These are phyloP conservation scores for Pogonocichla stellata DNA, from an alignment of 2,113 vertebrate genomes.

Conservation along the genomic window DNA sequence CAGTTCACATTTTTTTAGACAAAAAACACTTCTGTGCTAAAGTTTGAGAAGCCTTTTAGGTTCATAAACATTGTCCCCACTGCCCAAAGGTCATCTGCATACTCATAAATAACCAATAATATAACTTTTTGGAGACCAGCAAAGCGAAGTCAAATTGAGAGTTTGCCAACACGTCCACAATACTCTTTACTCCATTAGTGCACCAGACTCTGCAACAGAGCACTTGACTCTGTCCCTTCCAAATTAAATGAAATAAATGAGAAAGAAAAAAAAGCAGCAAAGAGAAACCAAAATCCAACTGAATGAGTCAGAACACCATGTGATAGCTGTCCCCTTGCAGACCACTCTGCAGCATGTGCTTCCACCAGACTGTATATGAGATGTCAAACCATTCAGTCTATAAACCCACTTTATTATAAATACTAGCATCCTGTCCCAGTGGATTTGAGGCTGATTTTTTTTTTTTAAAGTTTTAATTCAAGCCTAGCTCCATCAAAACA, in stretches of 20 bases:
- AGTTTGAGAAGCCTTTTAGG: slow-evolving; percentile 12
- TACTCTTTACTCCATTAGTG: slow-evolving; percentile 43
- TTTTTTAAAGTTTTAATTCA: not conserved
- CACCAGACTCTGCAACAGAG: not conserved
- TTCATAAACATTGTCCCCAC: slow-evolving; percentile 56
- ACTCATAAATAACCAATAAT: slow-evolving; percentile 58
- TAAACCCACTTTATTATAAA: slow-evolving; percentile 34
- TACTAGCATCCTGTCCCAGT: not conserved
- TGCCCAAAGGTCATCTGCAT: slow-evolving; percentile 42
- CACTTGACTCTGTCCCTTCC: slow-evolving; percentile 38
- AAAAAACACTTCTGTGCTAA: slow-evolving; percentile 46
- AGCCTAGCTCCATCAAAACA: slow-evolving; percentile 16
- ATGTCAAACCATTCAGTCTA: slow-evolving; percentile 25
- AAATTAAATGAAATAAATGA: not conserved
- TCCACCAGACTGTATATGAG: not conserved
- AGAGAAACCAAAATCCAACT: slow-evolving; percentile 15
- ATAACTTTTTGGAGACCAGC: slow-evolving; percentile 28
- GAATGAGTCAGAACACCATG: slow-evolving; percentile 15
- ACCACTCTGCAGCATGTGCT: not conserved
- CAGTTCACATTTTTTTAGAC: slow-evolving; percentile 47
- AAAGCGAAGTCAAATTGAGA: slow-evolving; percentile 54
- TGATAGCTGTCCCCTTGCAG: slow-evolving; percentile 6
- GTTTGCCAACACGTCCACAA: slow-evolving; percentile 35
- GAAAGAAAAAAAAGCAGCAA: not conserved
- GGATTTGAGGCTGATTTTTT: not conserved